Evolutionary conservation across 1,140 invertebrate genomes (phyloP).

Genomic region (Heliconius congener): DNA sequence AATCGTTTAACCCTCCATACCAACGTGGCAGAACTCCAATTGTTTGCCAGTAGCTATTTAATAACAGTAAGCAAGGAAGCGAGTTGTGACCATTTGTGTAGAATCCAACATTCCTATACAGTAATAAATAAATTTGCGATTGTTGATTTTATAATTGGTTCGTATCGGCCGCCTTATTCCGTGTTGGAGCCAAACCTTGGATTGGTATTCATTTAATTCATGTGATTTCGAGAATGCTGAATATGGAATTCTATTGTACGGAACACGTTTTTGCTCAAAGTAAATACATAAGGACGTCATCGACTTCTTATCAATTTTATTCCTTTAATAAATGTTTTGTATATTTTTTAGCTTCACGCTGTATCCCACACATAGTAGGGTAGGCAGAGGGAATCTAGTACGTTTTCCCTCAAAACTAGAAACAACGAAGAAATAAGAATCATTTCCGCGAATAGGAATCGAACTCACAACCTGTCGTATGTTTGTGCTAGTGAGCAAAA

Average conservation of each 20-base stretch:
- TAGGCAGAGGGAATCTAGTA: too few species aligned
- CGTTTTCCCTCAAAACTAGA: too few species aligned
- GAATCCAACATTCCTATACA: conserved; percentile 31
- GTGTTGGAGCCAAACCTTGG: conserved; percentile 26
- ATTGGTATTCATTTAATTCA: conserved; percentile 27
- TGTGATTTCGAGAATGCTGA: conserved; percentile 27
- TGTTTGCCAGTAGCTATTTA: conserved; percentile 1
- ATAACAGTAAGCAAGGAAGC: not conserved
- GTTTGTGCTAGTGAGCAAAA: too few species aligned
- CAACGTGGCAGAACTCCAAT: not conserved
- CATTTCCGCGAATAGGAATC: too few species aligned
- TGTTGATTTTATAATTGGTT: conserved; percentile 35
- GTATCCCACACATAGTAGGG: too few species aligned
- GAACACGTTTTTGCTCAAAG: not conserved
- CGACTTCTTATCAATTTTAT: not conserved
- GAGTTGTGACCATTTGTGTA: conserved; percentile 30
- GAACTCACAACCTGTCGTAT: too few species aligned
- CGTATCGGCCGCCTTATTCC: conserved; percentile 25
- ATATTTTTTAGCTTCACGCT: too few species aligned
- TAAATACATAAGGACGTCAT: not conserved
- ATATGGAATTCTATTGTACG: conserved; percentile 21
- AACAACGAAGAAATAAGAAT: too few species aligned
- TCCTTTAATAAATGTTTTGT: not conserved
- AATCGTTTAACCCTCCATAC: conserved; percentile 1
- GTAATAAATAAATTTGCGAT: conserved; percentile 29